phyloP scores from a whole-genome alignment of 2,797 vertebrate species.

The Typhlichthys eigenmanni region DNA sequence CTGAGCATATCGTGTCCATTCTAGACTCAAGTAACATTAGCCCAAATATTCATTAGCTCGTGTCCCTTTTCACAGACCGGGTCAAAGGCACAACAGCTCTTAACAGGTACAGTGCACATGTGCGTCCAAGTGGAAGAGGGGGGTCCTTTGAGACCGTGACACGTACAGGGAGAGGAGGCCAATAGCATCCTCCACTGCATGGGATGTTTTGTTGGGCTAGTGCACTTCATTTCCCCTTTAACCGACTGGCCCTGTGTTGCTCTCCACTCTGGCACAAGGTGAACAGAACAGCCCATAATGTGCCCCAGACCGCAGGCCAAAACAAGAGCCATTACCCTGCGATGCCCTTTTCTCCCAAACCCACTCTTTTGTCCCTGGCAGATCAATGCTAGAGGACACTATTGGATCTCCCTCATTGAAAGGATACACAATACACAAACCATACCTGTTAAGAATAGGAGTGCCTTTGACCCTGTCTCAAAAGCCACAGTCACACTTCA shows the following conservation, averaged over 20 bases:
- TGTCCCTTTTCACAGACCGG: conserved; percentile 30
- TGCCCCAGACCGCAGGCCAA: conserved; percentile 1
- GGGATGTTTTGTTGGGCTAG: conserved; percentile 14
- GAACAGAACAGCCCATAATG: neutral
- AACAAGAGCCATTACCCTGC: neutral
- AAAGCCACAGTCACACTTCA: no score
- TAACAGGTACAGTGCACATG: conserved; percentile 15
- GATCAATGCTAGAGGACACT: no score
- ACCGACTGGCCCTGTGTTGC: conserved; percentile 23
- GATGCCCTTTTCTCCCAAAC: neutral
- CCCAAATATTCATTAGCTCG: conserved; percentile 33
- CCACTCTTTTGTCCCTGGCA: neutral
- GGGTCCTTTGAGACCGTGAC: conserved; percentile 6
- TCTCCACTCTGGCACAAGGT: conserved; percentile 3
- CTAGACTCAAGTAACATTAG: conserved; percentile 24
- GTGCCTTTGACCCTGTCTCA: no score
- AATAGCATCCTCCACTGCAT: conserved; percentile 15
- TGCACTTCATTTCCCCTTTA: conserved; percentile 29
- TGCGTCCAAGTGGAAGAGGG: neutral
- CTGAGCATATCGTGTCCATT: conserved; percentile 23
- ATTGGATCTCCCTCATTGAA: no score
- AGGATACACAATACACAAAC: no score
- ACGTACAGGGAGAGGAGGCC: conserved; percentile 23
- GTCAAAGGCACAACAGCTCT: conserved; percentile 53
- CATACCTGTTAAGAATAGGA: no score